Base-by-base conservation (phyloP, 2,888 invertebrate genomes). In the Polia nebulosa region DNA sequence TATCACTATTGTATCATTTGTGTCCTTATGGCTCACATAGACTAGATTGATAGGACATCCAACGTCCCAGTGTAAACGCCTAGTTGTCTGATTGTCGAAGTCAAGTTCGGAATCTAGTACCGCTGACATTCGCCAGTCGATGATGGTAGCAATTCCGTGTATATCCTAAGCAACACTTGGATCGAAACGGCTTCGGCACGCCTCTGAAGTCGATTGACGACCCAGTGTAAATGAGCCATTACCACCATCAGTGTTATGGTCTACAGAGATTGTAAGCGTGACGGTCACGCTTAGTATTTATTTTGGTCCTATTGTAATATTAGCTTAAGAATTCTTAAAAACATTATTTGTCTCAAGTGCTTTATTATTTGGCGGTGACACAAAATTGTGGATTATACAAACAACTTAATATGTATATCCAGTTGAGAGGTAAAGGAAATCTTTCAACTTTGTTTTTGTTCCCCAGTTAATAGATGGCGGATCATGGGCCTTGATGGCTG, bases 401-500 rank as follows among this genome's bases (percentile, higher is more conserved):
- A 61, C 36, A 36, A 20, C 17, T 25, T 9, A 20, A n/a, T n/a
- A n/a, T n/a, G n/a, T n/a, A n/a, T 39, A 17, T 17, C 4, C 1
- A 39, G 17, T 41, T 45, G 1, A 55, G 8, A 69, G 1, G 2
- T 22, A 70, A 13, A 45, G n/a, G n/a, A n/a, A 70, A 22, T n/a
- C 4, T 13, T 13, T 29, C 3, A 32, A 53, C 0, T 52, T 11
- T 7, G 4, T 9, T 22, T 34, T 41, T 3, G 88, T 91, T 32
- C 49, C 53, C n/a, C 29, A 93, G 93, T 82, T 94, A 22, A 90
- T 93, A 71, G 94, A 94, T 76, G 94, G 94, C 0, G 94, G 94
- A 4, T 81, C 88, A 2, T 81, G 90, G 70, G 93, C 92, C 0
- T 80, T 97, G 34, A 97, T 97, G 97, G 96, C 97, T 0, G 97